Conservation (phyloP, 2,113 vertebrate genomes). For the Setophaga kirtlandii region DNA sequence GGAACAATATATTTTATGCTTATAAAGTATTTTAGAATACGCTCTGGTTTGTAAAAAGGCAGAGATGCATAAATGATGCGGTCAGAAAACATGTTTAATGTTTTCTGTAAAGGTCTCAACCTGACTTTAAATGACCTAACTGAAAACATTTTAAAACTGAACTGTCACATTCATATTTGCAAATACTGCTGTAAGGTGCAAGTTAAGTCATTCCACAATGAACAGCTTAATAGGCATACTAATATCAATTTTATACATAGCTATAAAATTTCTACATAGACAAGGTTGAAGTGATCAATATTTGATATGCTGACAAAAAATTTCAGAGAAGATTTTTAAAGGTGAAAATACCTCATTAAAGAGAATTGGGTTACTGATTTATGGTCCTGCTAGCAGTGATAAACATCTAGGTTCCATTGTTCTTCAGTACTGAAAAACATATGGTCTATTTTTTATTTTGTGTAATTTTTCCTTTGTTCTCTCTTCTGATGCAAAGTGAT, state of each 20-base stretch:
- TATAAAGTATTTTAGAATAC: background rate
- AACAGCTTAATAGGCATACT: background rate
- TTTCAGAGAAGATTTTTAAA: background rate
- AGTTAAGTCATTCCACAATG: background rate
- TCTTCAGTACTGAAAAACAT: background rate
- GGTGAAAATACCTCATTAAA: background rate
- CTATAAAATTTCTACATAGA: background rate
- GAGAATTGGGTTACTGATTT: background rate
- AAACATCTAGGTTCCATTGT: background rate
- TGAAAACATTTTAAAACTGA: background rate
- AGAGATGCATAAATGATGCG: background rate
- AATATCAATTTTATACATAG: background rate
- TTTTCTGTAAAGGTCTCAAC: background rate
- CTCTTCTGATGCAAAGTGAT: background rate
- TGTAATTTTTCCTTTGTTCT: background rate
- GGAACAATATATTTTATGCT: background rate
- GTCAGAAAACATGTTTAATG: background rate
- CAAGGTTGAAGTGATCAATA: background rate
- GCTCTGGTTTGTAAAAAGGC: background rate
- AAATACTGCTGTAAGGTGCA: background rate
- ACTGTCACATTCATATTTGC: background rate
- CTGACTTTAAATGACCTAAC: background rate
- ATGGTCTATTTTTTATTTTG: background rate
- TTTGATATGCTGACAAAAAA: background rate
- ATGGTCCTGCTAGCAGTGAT: background rate